Evolutionary conservation across 2,797 vertebrate genomes (phyloP).

Genomic region (Erpetoichthys calabaricus): DNA sequence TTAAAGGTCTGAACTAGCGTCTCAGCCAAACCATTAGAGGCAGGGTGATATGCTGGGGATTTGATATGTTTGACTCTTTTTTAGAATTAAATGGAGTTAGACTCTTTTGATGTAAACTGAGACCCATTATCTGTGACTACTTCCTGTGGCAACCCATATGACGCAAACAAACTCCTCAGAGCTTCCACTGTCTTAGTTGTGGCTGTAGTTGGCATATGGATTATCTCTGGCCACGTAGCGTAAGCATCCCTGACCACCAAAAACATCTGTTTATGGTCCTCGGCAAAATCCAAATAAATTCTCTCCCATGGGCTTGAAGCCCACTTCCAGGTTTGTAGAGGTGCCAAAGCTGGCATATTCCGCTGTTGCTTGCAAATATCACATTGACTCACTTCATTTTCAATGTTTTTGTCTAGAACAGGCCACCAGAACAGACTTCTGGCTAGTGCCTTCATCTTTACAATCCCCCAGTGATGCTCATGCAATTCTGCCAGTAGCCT

Average conservation of each 20-base stretch:
- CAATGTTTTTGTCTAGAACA: too few species aligned
- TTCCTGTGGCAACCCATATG: neutral
- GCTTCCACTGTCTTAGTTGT: neutral
- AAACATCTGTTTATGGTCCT: conserved; percentile 1
- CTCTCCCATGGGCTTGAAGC: too few species aligned
- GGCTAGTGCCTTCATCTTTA: too few species aligned
- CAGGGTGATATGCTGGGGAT: conserved; percentile 19
- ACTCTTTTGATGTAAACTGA: conserved; percentile 16
- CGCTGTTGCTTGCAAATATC: too few species aligned
- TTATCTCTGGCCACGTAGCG: neutral
- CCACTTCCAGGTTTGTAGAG: too few species aligned
- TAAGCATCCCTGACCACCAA: neutral
- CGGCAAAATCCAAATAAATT: too few species aligned
- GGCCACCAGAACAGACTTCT: too few species aligned
- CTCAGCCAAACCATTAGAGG: conserved; percentile 18
- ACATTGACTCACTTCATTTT: too few species aligned
- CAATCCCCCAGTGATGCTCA: too few species aligned
- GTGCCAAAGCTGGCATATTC: too few species aligned
- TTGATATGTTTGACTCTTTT: conserved; percentile 19
- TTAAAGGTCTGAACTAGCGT: conserved; percentile 27
- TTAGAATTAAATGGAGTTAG: too few species aligned
- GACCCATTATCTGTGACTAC: conserved; percentile 4
- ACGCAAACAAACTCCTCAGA: neutral
- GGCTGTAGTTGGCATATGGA: neutral
- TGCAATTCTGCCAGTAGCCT: too few species aligned